These are phyloP conservation scores for Coptodon bakossiorum DNA, from an alignment of 2,113 vertebrate genomes.

Conservation along the genomic window DNA sequence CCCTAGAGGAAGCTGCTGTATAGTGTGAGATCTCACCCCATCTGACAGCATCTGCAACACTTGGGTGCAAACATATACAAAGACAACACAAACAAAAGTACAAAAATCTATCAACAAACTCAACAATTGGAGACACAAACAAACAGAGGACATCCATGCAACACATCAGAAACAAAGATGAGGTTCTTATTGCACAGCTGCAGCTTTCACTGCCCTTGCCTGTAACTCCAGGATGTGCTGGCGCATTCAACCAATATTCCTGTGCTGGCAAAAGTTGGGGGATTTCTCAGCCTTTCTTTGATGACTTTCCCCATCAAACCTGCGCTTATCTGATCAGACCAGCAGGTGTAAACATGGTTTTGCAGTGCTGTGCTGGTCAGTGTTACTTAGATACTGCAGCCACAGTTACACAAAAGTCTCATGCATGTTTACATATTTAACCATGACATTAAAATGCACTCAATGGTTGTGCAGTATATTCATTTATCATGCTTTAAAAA, in stretches of 20 bases:
- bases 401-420: not conserved
- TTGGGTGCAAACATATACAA: not conserved
- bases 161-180: not conserved
- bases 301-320: not conserved
- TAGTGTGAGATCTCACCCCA: not conserved
- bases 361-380: fast-evolving
- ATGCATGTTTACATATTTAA: not conserved
- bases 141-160: not conserved
- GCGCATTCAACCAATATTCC: fast-evolving
- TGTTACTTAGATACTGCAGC: not conserved
- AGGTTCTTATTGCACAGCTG: not conserved
- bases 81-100: not conserved
- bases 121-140: not conserved
- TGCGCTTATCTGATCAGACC: not conserved
- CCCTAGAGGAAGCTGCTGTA: not conserved
- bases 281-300: not conserved
- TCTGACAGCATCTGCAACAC: not conserved
- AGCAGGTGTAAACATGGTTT: not conserved
- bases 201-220: not conserved
- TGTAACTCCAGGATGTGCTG: not conserved
- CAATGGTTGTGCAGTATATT: not conserved
- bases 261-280: not conserved
- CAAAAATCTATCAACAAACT: not conserved
- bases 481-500: not conserved
- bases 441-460: not conserved